Conservation (phyloP, 2,888 invertebrate species). For the Ernsta delagoae region DNA sequence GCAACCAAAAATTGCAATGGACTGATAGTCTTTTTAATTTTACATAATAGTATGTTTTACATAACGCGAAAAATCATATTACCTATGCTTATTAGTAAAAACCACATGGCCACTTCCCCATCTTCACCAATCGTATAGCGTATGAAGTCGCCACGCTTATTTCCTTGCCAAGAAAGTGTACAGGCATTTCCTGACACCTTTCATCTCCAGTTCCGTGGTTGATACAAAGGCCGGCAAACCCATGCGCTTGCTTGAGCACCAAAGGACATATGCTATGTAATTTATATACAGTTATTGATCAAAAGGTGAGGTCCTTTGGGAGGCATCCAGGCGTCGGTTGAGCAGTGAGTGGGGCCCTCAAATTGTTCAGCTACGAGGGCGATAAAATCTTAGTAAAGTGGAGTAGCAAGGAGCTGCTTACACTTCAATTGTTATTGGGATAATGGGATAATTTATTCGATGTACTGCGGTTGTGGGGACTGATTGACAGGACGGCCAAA, state of each 20-base stretch:
- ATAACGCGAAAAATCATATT: too few species aligned
- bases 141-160: background rate
- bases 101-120: too few species aligned
- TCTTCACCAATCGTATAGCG: background rate
- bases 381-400: conserved; percentile 76
- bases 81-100: too few species aligned
- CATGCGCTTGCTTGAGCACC: conserved; percentile 72
- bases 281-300: conserved; percentile 85
- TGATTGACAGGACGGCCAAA: conserved; percentile 7
- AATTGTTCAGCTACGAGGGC: conserved; percentile 76
- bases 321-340: conserved; percentile 72
- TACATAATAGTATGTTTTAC: too few species aligned
- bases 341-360: conserved; percentile 66
- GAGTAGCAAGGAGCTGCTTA: conserved; percentile 47
- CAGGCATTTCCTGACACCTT: background rate
- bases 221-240: conserved; percentile 70
- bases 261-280: conserved; percentile 82
- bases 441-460: conserved; percentile 58
- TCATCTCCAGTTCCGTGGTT: conserved; percentile 7
- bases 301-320: conserved; percentile 82
- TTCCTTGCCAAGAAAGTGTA: background rate
- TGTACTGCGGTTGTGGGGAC: conserved; percentile 47
- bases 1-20: too few species aligned
- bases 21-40: too few species aligned
- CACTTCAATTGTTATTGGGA: conserved; percentile 58